Conservation (phyloP, 1,140 invertebrate genomes). For the Heliconius eleuchia region DNA sequence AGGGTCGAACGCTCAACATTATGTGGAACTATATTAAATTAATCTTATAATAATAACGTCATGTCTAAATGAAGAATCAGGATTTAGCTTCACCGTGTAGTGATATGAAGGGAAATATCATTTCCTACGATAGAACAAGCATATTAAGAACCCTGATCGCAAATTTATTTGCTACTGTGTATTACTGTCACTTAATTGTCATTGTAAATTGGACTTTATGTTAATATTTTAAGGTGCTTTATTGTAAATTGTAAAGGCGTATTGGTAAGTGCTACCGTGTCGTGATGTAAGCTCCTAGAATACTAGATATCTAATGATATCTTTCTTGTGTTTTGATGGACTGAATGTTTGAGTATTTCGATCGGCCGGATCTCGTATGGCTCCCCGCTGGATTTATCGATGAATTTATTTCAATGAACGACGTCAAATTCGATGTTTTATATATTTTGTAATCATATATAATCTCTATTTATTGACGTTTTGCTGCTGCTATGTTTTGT, state of each 20-base stretch:
- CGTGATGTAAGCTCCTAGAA: conserved; percentile 40
- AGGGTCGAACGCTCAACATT: neutral
- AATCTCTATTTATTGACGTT: conserved; percentile 51
- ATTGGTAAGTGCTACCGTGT: too few species aligned
- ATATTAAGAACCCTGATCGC: conserved; percentile 40
- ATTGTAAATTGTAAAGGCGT: conserved; percentile 29
- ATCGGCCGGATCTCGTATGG: conserved; percentile 52
- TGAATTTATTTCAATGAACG: conserved; percentile 62
- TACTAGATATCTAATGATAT: conserved; percentile 56
- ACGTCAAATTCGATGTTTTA: conserved; percentile 42
- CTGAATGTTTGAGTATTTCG: conserved; percentile 59
- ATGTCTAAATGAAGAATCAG: conserved; percentile 21
- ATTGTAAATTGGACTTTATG: conserved; percentile 37
- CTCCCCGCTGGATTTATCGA: conserved; percentile 42
- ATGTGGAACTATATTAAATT: conserved; percentile 14
- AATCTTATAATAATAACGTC: conserved; percentile 17
- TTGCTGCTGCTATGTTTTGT: conserved; percentile 23
- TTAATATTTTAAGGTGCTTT: conserved; percentile 44
- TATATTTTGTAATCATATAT: conserved; percentile 48
- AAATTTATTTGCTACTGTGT: conserved; percentile 40
- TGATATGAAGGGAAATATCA: conserved; percentile 26
- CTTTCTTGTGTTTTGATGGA: conserved; percentile 67
- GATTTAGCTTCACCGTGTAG: conserved; percentile 8
- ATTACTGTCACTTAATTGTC: conserved; percentile 31
- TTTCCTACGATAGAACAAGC: conserved; percentile 36